phyloP scores from a whole-genome alignment of 2,113 vertebrate genomes.

The Cacatua alba region DNA sequence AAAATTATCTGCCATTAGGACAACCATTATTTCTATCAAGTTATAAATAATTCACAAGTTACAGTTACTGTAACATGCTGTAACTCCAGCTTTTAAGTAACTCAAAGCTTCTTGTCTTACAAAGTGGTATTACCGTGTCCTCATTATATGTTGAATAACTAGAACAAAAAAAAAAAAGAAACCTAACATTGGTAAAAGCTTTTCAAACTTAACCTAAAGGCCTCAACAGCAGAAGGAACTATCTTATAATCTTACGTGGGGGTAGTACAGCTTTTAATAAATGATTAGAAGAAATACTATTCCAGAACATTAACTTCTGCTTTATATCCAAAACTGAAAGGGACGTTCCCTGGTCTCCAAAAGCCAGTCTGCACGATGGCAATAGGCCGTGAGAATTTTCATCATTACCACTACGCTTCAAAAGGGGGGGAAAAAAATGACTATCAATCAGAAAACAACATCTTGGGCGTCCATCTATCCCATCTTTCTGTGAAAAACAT shows the following conservation, averaged over 20 bases:
- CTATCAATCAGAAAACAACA: neutral
- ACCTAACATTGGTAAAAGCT: slow-evolving; percentile 34
- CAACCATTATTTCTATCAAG: slow-evolving; percentile 1
- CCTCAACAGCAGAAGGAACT: slow-evolving; percentile 15
- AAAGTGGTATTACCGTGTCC: slow-evolving; percentile 11
- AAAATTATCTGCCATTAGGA: slow-evolving; percentile 2
- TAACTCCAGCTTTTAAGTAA: slow-evolving; percentile 22
- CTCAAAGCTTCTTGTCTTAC: slow-evolving; percentile 19
- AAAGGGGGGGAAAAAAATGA: neutral
- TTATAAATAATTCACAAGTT: slow-evolving; percentile 39
- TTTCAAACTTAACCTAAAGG: slow-evolving; percentile 32
- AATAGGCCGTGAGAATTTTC: neutral
- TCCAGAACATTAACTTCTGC: neutral
- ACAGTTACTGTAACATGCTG: neutral
- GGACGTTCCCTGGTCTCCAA: neutral
- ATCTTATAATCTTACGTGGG: neutral
- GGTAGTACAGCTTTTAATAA: neutral
- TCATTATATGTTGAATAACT: slow-evolving; percentile 19
- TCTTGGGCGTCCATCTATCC: neutral
- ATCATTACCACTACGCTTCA: neutral
- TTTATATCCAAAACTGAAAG: neutral
- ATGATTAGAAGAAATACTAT: neutral
- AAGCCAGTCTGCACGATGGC: neutral
- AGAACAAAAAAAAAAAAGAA: slow-evolving; percentile 53
- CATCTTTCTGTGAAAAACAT: neutral